phyloP scores from a whole-genome alignment of 2,888 invertebrate species.

The Epinotia ramella region DNA sequence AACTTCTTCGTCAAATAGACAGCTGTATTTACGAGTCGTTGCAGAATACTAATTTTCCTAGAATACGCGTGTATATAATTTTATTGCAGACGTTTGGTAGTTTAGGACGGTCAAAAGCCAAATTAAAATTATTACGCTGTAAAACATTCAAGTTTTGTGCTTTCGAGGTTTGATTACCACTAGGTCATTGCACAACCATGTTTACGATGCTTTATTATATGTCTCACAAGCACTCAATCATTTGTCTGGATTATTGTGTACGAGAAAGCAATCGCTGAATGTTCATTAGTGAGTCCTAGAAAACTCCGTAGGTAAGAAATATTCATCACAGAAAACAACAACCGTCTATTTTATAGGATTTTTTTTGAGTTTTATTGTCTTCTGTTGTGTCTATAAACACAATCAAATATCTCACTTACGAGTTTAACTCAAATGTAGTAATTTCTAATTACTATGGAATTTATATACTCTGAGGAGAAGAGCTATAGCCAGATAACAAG shows the following conservation, averaged over 20 bases:
- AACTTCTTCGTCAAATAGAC: conserved; percentile 14
- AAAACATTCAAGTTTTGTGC: conserved; percentile 5
- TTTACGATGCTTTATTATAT: conserved; percentile 36
- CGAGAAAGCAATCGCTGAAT: not conserved
- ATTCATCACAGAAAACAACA: no score
- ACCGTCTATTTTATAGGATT: no score
- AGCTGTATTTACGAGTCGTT: conserved; percentile 11
- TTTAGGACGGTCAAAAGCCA: conserved; percentile 11
- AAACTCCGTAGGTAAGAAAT: no score
- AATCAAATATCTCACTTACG: no score
- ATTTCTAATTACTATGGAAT: no score
- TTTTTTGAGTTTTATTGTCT: no score
- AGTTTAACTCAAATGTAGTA: no score
- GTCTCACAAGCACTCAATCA: conserved; percentile 4
- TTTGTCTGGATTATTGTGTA: conserved; percentile 15
- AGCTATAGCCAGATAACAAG: no score
- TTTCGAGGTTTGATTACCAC: conserved; percentile 18
- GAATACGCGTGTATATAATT: conserved; percentile 17
- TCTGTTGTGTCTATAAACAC: no score
- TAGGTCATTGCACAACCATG: conserved; percentile 13
- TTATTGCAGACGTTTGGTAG: conserved; percentile 1
- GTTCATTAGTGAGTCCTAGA: conserved; percentile 10
- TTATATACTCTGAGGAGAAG: no score
- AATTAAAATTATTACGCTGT: conserved; percentile 30
- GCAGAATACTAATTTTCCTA: conserved; percentile 17